Evolutionary conservation across 2,797 vertebrate genomes (phyloP), one percentile per base, ranked within the genome.

Genomic region (Morus bassanus): DNA sequence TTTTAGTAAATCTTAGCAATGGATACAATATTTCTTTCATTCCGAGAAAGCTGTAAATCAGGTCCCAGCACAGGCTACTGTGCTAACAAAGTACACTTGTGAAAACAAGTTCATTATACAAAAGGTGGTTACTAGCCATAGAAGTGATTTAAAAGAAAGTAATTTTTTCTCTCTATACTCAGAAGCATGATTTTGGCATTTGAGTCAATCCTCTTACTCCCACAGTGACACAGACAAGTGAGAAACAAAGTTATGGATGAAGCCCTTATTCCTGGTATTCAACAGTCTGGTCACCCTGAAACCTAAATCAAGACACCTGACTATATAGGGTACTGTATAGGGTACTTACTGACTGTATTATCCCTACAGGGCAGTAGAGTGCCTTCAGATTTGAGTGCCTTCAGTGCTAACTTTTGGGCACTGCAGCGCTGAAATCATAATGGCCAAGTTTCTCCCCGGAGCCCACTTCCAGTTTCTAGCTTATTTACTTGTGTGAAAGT

Each of bases 261-360:
- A 31, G 5, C 3, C 11, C 9, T 86, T 7, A 2, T 59, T 77
- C 14, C 7, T 13, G 10, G 5, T 31, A 27, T n/a, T 37, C 43
- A 50, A 22, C 23, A 72, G 1, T 28, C 48, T 73, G 15, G 4
- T 87, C 9, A 51, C 46, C 21, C 24, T 33, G 11, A 75, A 85
- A 85, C 11, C 33, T 63, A 57, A 59, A 41, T 28, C 3, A 13
- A 64, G 21, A 27, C 30, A 54, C 6, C 6, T 31, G 11, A 23
- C 28, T 59, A 9, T 25, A 9, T 1, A 37, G 18, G 46, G 8
- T 24, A 7, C 18, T 54, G 1, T n/a, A 2, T 7, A 41, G 16
- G 2, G 2, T 45, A n/a, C 5, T 63, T 45, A n/a, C 5, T 63
- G 39, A 25, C 3, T 41, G 3, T 37, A 28, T 41, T 82, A 7